phyloP scores from a whole-genome alignment of 2,888 invertebrate species.

The Drosophila mulleri region DNA sequence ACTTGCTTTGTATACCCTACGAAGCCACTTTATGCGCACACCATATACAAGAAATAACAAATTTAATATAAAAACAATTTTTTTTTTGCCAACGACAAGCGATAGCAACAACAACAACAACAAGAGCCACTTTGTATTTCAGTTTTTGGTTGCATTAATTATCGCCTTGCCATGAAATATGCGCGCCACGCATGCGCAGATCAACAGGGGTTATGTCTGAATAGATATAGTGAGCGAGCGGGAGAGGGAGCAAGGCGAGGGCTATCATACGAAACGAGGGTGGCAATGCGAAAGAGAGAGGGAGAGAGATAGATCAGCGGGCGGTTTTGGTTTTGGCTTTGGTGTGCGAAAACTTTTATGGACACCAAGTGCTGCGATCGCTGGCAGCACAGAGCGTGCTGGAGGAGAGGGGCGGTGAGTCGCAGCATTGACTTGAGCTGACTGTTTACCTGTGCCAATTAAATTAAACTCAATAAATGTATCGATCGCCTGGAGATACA shows the following conservation, averaged over 20 bases:
- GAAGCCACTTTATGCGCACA: constrained; percentile 30
- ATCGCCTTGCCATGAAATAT: constrained; percentile 81
- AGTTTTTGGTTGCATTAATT: constrained; percentile 78
- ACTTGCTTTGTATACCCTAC: constrained; percentile 13
- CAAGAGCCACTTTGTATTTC: constrained; percentile 64
- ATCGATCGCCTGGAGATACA: constrained; percentile 67
- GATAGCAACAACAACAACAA: constrained; percentile 26
- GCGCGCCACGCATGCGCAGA: constrained; percentile 74
- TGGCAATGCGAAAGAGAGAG: constrained; percentile 20
- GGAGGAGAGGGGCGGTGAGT: not conserved
- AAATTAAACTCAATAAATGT: constrained; percentile 64
- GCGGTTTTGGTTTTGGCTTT: constrained; percentile 5
- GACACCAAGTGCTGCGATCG: not conserved
- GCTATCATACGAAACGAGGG: constrained; percentile 2
- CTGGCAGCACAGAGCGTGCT: not conserved
- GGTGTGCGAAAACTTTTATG: constrained; percentile 2
- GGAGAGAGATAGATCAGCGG: not conserved
- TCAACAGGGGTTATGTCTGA: constrained; percentile 20
- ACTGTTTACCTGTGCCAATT: constrained; percentile 75
- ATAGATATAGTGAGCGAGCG: not conserved
- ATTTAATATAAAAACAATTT: constrained; percentile 63
- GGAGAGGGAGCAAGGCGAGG: not conserved
- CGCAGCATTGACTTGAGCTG: constrained; percentile 58
- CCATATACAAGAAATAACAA: constrained; percentile 59
- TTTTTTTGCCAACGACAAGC: constrained; percentile 55